Conservation (phyloP, 2,113 vertebrate genomes). For the Ranitomeya variabilis region DNA sequence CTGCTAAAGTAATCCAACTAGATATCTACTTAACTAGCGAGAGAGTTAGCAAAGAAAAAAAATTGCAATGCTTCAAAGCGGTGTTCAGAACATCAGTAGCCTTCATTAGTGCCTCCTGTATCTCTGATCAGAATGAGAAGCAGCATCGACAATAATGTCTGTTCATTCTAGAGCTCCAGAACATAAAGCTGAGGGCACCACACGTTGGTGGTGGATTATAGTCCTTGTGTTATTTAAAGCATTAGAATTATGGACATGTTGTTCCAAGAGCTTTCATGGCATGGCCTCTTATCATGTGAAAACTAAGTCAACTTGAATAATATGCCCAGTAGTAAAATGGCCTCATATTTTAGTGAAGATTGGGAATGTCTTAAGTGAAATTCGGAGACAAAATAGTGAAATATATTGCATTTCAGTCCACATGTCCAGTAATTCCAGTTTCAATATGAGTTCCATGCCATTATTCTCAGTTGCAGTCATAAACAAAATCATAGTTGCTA, state of each 20-base stretch:
- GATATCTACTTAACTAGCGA: not conserved
- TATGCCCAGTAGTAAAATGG: not conserved
- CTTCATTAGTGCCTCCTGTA: conserved; percentile 2
- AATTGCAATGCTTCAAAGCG: conserved; percentile 35
- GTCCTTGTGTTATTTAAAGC: conserved; percentile 9
- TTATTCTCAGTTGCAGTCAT: conserved; percentile 93
- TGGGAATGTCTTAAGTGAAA: not conserved
- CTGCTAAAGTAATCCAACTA: not conserved
- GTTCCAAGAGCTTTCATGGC: not conserved
- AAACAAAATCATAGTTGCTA: conserved; percentile 99
- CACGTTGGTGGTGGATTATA: not conserved
- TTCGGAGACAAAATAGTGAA: not conserved
- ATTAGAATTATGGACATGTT: conserved; percentile 21
- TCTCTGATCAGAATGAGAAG: conserved; percentile 10
- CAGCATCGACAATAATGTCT: conserved; percentile 38
- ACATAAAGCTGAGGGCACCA: conserved; percentile 36
- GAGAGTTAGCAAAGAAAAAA: conserved; percentile 14
- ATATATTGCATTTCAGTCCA: conserved; percentile 51
- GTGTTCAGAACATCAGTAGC: conserved; percentile 44
- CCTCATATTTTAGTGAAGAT: not conserved
- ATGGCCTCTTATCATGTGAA: not conserved
- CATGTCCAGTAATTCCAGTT: conserved; percentile 76
- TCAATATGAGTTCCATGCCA: conserved; percentile 59
- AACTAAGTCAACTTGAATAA: conserved; percentile 6
- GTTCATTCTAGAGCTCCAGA: conserved; percentile 19